phyloP scores from a whole-genome alignment of 2,113 vertebrate species.

The Craseonycteris thonglongyai region DNA sequence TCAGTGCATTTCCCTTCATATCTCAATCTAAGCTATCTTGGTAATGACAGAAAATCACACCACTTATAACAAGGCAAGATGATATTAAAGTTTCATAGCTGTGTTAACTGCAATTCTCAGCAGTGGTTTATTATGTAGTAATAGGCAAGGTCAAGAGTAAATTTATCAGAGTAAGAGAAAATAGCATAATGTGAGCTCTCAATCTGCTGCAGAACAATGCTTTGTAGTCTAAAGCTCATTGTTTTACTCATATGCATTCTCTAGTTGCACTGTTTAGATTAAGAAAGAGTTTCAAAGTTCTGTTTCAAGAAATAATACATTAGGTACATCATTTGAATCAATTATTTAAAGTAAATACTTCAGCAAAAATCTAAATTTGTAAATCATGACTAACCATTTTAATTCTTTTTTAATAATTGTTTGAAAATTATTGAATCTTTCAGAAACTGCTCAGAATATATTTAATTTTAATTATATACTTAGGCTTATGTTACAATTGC shows the following conservation, averaged over 20 bases:
- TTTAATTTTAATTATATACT: constrained; percentile 58
- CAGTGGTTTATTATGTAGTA: constrained; percentile 59
- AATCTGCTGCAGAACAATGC: constrained; percentile 52
- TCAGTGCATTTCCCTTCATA: constrained; percentile 61
- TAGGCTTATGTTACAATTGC: constrained; percentile 30
- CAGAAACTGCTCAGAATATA: constrained; percentile 35
- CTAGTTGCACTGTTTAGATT: constrained; percentile 51
- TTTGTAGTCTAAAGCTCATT: constrained; percentile 64
- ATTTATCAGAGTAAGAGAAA: constrained; percentile 69
- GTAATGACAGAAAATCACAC: constrained; percentile 71
- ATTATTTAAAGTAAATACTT: constrained; percentile 63
- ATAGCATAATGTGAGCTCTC: constrained; percentile 66
- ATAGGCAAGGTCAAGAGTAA: constrained; percentile 67
- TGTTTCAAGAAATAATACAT: constrained; percentile 30
- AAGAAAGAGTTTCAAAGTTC: constrained; percentile 54
- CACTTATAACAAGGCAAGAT: constrained; percentile 52
- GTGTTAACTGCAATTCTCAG: constrained; percentile 53
- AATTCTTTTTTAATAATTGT: constrained; percentile 57
- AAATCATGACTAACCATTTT: constrained; percentile 62
- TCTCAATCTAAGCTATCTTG: constrained; percentile 49
- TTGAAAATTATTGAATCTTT: constrained; percentile 60
- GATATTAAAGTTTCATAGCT: constrained; percentile 69
- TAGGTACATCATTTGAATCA: constrained; percentile 46
- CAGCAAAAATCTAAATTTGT: constrained; percentile 48
- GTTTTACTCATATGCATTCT: constrained; percentile 59